Base-by-base conservation (phyloP, 2,888 invertebrate genomes). In the Mayetiola destructor region DNA sequence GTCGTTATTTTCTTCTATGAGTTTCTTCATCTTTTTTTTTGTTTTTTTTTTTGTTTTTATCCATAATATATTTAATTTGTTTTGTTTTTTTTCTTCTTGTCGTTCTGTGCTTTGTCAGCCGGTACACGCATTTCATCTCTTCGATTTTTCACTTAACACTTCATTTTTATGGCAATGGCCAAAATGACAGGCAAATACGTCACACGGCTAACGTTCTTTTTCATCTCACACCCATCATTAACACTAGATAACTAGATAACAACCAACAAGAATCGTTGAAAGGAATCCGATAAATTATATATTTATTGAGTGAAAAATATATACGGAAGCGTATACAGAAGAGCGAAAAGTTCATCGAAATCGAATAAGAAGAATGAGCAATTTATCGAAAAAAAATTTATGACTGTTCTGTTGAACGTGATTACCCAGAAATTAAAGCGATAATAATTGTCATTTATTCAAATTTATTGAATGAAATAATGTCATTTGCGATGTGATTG, bases 391-490 rank as follows among this genome's bases (percentile, higher is more conserved):
- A 27, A n/a, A n/a, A 48, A 27, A 27, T 48, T 48, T 48, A 48
- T 48, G 48, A 27, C 27, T 48, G n/a, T 48, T 48, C 48, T 48
- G 48, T 48, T 48, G 23, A 48, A 48, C 48, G 48, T 48, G 27
- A 48, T 48, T 48, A 48, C 48, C 27, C 48, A 23, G 27, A 48
- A 48, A 27, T 48, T 48, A 48, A 48, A 48, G 48, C 48, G 48
- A 48, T 48, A 48, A 48, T 48, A 48, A 48, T 48, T 48, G 48
- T 48, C 48, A 48, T 48, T 42, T 42, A 48, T 48, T 48, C 48
- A 48, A 27, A 48, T 48, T 48, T 48, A 48, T 48, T 48, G 48
- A 48, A 48, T 27, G 48, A 27, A 48, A 48, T 48, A 48, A 48
- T 27, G 27, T 48, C 48, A 27, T 48, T 48, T 48, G n/a, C 48